A percentile compares a stretch with the other conserved stretches of the same genome.
Evolutionary conservation across 2,797 vertebrate genomes (phyloP).

Genomic region (Arrhamphus sclerolepis): DNA sequence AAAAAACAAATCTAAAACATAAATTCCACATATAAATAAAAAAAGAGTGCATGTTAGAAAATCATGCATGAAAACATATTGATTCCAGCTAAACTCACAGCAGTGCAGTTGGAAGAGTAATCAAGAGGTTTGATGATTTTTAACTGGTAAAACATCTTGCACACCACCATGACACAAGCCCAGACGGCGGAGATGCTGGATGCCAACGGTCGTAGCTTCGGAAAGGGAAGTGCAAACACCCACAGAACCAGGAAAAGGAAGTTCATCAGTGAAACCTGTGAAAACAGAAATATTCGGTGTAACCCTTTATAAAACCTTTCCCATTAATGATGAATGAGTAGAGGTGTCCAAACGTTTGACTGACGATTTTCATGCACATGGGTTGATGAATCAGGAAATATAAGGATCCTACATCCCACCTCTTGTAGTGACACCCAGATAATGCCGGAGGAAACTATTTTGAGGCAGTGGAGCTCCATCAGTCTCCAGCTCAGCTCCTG

Average conservation of each 20-base stretch:
- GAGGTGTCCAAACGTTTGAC: not conserved
- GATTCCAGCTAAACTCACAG: constrained; percentile 57
- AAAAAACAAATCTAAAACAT: not conserved
- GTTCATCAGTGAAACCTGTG: constrained; percentile 85
- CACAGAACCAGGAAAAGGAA: constrained; percentile 79
- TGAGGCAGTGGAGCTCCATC: constrained; percentile 83
- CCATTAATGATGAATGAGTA: too few relatives aligned
- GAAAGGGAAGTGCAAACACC: constrained; percentile 80
- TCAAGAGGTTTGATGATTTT: constrained; percentile 79
- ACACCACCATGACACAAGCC: constrained; percentile 82
- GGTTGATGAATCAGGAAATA: not conserved
- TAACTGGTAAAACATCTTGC: constrained; percentile 86
- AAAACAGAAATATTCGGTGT: constrained; percentile 1
- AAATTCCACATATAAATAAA: not conserved
- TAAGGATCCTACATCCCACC: constrained; percentile 49
- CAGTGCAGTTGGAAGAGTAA: constrained; percentile 83
- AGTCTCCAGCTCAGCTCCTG: constrained; percentile 80
- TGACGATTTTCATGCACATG: not conserved
- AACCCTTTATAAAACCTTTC: too few relatives aligned
- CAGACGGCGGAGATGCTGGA: constrained; percentile 79
- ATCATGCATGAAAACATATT: not conserved
- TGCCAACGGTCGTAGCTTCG: constrained; percentile 70
- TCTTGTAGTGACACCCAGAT: constrained; percentile 83
- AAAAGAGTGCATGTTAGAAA: not conserved
- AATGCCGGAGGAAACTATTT: constrained; percentile 77